Evolutionary conservation across 2,113 vertebrate genomes (phyloP).

Genomic region (Heterochromis multidens): DNA sequence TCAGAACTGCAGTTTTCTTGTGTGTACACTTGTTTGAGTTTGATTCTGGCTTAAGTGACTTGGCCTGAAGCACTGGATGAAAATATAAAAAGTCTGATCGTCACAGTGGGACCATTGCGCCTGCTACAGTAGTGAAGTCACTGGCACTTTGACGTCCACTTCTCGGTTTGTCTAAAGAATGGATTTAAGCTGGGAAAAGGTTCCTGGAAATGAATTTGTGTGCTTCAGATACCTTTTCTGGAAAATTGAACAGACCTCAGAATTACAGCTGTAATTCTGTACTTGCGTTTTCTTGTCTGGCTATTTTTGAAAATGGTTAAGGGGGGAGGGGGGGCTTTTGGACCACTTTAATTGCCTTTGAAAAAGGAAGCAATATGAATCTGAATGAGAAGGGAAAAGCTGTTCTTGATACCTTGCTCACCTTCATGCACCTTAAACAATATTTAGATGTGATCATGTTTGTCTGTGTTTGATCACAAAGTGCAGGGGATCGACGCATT

Average conservation of each 20-base stretch:
- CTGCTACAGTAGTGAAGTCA: background rate
- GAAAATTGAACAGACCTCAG: background rate
- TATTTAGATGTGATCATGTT: background rate
- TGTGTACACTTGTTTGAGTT: background rate
- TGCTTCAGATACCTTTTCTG: background rate
- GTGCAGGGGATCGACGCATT: background rate
- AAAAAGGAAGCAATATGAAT: slow-evolving; percentile 43
- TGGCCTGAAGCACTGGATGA: slow-evolving; percentile 3
- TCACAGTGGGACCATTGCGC: background rate
- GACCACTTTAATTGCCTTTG: slow-evolving; percentile 33
- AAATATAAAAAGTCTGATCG: background rate
- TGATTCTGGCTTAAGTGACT: background rate
- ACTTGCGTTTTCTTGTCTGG: background rate
- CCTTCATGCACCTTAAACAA: slow-evolving; percentile 40
- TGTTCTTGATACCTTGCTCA: background rate
- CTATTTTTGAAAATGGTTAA: background rate
- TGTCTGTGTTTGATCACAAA: background rate
- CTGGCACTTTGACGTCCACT: background rate
- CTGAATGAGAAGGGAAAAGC: background rate
- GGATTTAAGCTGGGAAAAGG: background rate
- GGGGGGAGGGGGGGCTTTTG: background rate
- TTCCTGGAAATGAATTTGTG: background rate
- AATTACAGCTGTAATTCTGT: background rate
- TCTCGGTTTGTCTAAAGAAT: background rate
- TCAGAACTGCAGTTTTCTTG: background rate